phyloP scores from a whole-genome alignment of 2,797 vertebrate genomes.

The Hybognathus amarus region DNA sequence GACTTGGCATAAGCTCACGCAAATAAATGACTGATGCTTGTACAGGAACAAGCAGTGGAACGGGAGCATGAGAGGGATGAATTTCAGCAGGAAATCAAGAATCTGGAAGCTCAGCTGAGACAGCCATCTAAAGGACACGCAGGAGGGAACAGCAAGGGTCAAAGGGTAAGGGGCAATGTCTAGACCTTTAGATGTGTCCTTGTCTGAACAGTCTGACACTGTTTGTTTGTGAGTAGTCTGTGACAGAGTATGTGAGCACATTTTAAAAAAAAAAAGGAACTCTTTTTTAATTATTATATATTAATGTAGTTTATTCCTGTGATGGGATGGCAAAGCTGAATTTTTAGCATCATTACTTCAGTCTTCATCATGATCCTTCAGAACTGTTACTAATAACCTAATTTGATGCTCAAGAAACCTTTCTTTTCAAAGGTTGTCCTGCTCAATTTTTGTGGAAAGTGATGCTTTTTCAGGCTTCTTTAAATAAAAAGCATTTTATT shows the following conservation, averaged over 20 bases:
- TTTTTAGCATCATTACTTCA: too few relatives aligned
- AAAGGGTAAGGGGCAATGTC: slow-evolving; percentile 61
- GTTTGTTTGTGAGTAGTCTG: background rate
- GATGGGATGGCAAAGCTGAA: background rate
- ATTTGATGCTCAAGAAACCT: background rate
- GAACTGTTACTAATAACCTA: background rate
- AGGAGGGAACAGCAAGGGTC: slow-evolving; percentile 69
- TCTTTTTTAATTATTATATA: too few relatives aligned
- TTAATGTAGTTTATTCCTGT: too few relatives aligned
- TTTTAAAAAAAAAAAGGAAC: too few relatives aligned
- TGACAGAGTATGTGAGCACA: background rate
- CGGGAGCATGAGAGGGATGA: slow-evolving; percentile 97
- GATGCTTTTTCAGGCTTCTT: background rate
- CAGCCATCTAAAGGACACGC: slow-evolving; percentile 69
- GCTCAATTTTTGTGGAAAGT: background rate
- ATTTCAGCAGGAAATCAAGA: slow-evolving; percentile 94
- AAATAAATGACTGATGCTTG: background rate
- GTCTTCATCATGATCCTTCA: background rate
- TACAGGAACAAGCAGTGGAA: slow-evolving; percentile 92
- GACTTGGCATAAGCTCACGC: background rate
- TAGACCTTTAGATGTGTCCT: background rate
- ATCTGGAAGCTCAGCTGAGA: slow-evolving; percentile 85
- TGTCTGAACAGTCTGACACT: background rate
- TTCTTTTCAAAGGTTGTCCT: background rate
- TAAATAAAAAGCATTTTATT: background rate